Percentiles rank a stretch among this genome's conserved stretches.
These are phyloP conservation scores for Desmophyllum pertusum DNA, from an alignment of 92 coral and sea anemone species.

Conservation along the genomic window DNA sequence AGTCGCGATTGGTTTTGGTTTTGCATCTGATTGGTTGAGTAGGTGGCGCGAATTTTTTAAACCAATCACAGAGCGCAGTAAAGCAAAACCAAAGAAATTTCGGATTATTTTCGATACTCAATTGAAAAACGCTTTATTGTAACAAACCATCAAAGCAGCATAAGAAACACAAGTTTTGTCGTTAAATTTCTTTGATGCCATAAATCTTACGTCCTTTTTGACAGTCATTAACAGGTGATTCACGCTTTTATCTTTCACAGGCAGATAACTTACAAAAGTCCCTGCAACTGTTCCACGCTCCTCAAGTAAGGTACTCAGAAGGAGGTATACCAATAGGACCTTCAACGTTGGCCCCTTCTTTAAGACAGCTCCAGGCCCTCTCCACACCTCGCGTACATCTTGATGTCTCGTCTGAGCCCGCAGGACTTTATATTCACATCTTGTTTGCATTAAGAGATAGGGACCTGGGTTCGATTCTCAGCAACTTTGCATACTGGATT, in stretches of 20 bases:
- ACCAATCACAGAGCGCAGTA: no score
- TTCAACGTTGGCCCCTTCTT: conserved; percentile 50
- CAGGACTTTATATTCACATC: conserved; percentile 54
- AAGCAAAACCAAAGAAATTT: no score
- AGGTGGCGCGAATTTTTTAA: no score
- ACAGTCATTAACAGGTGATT: neutral
- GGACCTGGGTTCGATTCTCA: conserved; percentile 42
- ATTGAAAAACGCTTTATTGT: no score
- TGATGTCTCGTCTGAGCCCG: conserved; percentile 48
- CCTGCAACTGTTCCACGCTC: conserved; percentile 60
- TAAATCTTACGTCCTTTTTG: neutral
- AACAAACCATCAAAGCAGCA: no score
- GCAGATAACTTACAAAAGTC: conserved; percentile 53
- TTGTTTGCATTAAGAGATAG: conserved; percentile 56
- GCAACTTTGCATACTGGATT: conserved; percentile 56
- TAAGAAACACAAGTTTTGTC: no score
- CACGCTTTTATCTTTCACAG: conserved; percentile 12
- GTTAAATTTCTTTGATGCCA: no score
- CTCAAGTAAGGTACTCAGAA: conserved; percentile 40
- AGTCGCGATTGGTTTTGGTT: no score
- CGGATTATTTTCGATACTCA: no score
- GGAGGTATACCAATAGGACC: conserved; percentile 64
- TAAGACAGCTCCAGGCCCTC: conserved; percentile 51
- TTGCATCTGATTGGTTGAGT: no score
- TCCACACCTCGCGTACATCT: conserved; percentile 53